Base-by-base conservation (phyloP, 2,113 vertebrate genomes). In the Macrotis lagotis region DNA sequence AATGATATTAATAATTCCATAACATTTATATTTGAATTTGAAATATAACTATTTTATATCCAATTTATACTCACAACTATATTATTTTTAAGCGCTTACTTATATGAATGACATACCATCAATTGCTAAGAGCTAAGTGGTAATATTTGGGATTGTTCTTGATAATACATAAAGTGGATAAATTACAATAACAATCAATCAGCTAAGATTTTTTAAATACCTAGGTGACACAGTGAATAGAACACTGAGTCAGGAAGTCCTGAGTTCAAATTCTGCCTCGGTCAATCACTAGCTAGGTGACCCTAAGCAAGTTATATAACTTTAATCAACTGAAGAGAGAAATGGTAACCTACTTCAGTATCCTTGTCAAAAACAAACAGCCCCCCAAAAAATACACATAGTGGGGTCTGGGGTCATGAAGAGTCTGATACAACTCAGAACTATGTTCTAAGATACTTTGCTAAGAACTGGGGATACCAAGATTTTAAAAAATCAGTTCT, bases 11-110 rank as follows among this genome's bases (percentile, higher is more conserved):
- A 48, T 92, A 91, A 96, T 95, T 95, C 88, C 53, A 92, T 95
- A 91, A 95, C 48, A 95, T 94, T 96, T 95, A 88, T 59, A 94
- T 96, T 91, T 96, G 94, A 96, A 93, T 97, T 96, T 95, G 91
- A 74, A 74, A 19, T n/a, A 74, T 16, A n/a, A 74, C 16, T 74
- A n/a, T n/a, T 74, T n/a, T 74, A 10, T 93, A 93, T 95, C 90
- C 94, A 53, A 91, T 92, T 92, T 92, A 89, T 91, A 96, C 47
- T 95, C 59, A 66, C 92, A 93, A 91, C 91, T 95, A 90, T 88
- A 25, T 92, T 25, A 89, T 95, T 95, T 50, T 91, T 90, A 95
- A 94, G 44, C 96, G 25, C 90, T 25, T 95, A 66, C 89, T 95
- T 92, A 92, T 95, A 93, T 94, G 90, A 88, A 91, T 93, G 91